Percentiles rank a stretch among this genome's conserved stretches.
These are phyloP conservation scores for Scaptomyza hsui DNA, from an alignment of 1,140 invertebrate genomes.

Conservation along the genomic window DNA sequence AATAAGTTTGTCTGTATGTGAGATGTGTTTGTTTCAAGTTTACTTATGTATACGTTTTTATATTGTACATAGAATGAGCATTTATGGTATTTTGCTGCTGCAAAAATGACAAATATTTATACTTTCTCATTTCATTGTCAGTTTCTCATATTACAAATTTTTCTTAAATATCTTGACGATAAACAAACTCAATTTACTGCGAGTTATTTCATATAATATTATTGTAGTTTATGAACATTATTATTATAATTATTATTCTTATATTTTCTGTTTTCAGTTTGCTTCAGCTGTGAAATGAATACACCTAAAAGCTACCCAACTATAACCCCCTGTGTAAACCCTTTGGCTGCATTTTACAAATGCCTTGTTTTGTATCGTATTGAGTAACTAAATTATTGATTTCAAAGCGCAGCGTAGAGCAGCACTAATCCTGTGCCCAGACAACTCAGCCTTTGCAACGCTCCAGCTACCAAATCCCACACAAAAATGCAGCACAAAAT, in stretches of 20 bases:
- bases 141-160: slow-evolving; percentile 53
- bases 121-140: slow-evolving; percentile 1
- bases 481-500: slow-evolving; percentile 27
- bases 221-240: slow-evolving; percentile 45
- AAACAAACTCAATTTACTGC: slow-evolving; percentile 24
- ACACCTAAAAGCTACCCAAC: slow-evolving; percentile 50
- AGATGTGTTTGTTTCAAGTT: slow-evolving; percentile 19
- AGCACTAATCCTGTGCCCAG: slow-evolving; percentile 47
- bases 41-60: slow-evolving; percentile 34
- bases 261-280: slow-evolving; percentile 46
- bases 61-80: slow-evolving; percentile 74
- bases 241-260: slow-evolving; percentile 19
- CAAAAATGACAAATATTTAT: slow-evolving; percentile 38
- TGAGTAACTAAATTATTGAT: slow-evolving; percentile 66
- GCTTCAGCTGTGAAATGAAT: slow-evolving; percentile 50
- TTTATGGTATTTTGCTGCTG: slow-evolving; percentile 42
- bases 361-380: slow-evolving; percentile 46
- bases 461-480: slow-evolving; percentile 37
- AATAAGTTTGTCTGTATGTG: slow-evolving; percentile 12
- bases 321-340: slow-evolving; percentile 49
- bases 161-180: slow-evolving; percentile 15
- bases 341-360: slow-evolving; percentile 80
- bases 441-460: slow-evolving; percentile 29
- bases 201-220: slow-evolving; percentile 32
- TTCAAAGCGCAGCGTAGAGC: slow-evolving; percentile 53